Evolutionary conservation across 2,113 vertebrate species (phyloP).

Genomic region (Murina feae): DNA sequence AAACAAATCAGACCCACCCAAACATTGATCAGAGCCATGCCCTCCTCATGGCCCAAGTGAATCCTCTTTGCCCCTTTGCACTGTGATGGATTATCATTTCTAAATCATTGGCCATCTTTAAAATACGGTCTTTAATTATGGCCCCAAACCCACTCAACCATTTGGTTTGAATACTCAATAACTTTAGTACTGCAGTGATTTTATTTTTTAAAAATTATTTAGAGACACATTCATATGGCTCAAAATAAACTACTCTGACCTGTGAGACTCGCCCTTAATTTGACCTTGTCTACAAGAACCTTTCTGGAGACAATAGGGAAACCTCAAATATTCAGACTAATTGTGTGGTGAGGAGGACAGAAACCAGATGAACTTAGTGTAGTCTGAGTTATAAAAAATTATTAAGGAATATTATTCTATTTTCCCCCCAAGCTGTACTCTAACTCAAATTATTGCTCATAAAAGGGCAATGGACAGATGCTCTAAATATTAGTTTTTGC

Average conservation of each 20-base stretch:
- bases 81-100: slow-evolving; percentile 22
- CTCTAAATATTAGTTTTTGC: neutral
- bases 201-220: neutral
- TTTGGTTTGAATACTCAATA: slow-evolving; percentile 17
- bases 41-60: neutral
- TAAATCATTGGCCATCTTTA: neutral
- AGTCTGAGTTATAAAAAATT: slow-evolving; percentile 53
- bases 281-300: slow-evolving; percentile 66
- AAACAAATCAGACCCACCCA: slow-evolving; percentile 50
- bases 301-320: slow-evolving; percentile 68
- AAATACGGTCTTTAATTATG: neutral
- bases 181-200: neutral
- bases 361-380: slow-evolving; percentile 68
- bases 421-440: neutral
- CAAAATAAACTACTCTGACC: slow-evolving; percentile 35
- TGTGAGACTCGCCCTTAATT: slow-evolving; percentile 55
- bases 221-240: slow-evolving; percentile 14
- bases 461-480: neutral
- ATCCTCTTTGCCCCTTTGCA: neutral
- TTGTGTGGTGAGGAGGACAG: slow-evolving; percentile 61
- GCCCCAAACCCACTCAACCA: neutral
- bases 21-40: neutral
- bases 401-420: slow-evolving; percentile 28
- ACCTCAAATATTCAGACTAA: slow-evolving; percentile 72
- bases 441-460: neutral